These are phyloP conservation scores for Hoplias malabaricus DNA, from an alignment of 2,113 vertebrate species.

Conservation along the genomic window DNA sequence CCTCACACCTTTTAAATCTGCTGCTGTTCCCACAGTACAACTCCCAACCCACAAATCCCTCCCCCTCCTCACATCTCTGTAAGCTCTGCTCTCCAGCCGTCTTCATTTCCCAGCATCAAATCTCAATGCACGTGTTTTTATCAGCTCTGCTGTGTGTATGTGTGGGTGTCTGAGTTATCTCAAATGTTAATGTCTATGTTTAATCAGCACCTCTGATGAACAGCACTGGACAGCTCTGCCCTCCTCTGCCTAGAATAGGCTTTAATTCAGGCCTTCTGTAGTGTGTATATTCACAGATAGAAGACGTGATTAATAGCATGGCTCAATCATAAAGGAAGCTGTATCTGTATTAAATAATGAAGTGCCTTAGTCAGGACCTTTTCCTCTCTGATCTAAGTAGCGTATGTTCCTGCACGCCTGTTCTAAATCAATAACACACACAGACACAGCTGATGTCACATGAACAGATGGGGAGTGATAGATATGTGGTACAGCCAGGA, in stretches of 20 bases:
- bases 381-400: not conserved
- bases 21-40: not conserved
- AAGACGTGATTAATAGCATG: not conserved
- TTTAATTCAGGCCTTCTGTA: conserved; percentile 9
- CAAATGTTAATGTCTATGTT: conserved; percentile 3
- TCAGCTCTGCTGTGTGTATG: not conserved
- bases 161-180: conserved; percentile 9
- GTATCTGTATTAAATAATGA: not conserved
- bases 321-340: conserved; percentile 9
- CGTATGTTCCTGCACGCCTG: not conserved
- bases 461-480: not conserved
- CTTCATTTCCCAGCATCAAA: not conserved
- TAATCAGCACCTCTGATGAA: conserved; percentile 12
- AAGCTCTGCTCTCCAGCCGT: not conserved
- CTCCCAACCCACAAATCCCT: not conserved
- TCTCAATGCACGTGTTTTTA: not conserved
- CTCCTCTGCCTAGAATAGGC: not conserved
- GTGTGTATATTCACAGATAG: not conserved
- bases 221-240: not conserved
- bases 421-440: conserved; percentile 27
- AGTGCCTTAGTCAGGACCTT: not conserved
- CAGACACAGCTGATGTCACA: not conserved
- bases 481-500: not conserved
- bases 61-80: not conserved
- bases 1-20: not conserved